A percentile compares a stretch with the other conserved stretches of the same genome.
phyloP scores from a whole-genome alignment of 2,113 vertebrate species.

The Sorex araneus region DNA sequence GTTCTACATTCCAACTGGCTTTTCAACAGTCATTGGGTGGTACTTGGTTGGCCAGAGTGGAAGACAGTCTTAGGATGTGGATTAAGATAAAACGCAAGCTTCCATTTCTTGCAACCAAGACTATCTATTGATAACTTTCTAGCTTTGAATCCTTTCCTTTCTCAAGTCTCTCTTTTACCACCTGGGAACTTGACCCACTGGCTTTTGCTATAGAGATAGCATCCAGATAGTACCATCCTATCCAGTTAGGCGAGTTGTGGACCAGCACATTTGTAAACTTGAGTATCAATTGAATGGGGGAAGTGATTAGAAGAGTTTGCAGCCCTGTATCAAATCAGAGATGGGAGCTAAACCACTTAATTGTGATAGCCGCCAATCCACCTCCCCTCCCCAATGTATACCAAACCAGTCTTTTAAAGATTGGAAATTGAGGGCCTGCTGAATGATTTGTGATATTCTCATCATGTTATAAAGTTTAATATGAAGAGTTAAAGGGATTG shows the following conservation, averaged over 20 bases:
- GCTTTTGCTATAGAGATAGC: not conserved
- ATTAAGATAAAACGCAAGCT: slow-evolving; percentile 1
- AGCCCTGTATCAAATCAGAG: not conserved
- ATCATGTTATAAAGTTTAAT: not conserved
- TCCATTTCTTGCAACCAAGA: not conserved
- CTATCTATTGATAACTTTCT: not conserved
- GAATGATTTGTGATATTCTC: not conserved
- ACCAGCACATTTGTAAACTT: not conserved
- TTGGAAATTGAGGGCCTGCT: not conserved
- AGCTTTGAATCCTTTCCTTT: not conserved
- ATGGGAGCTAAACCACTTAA: not conserved
- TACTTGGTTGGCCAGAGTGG: not conserved
- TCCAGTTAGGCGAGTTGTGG: not conserved
- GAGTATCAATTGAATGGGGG: not conserved
- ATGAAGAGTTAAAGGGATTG: slow-evolving; percentile 32
- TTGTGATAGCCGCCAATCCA: not conserved
- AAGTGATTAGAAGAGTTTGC: slow-evolving; percentile 7
- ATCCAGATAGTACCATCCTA: not conserved
- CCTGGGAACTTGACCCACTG: not conserved
- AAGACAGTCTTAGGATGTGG: not conserved
- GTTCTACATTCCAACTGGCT: not conserved
- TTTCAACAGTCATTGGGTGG: not conserved
- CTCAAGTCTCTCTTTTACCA: not conserved
- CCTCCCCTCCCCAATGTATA: not conserved
- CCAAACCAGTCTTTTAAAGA: not conserved